A percentile compares a stretch with the other conserved stretches of the same genome.
Conservation (phyloP, 2,113 vertebrate species). For the Pangasianodon hypophthalmus region DNA sequence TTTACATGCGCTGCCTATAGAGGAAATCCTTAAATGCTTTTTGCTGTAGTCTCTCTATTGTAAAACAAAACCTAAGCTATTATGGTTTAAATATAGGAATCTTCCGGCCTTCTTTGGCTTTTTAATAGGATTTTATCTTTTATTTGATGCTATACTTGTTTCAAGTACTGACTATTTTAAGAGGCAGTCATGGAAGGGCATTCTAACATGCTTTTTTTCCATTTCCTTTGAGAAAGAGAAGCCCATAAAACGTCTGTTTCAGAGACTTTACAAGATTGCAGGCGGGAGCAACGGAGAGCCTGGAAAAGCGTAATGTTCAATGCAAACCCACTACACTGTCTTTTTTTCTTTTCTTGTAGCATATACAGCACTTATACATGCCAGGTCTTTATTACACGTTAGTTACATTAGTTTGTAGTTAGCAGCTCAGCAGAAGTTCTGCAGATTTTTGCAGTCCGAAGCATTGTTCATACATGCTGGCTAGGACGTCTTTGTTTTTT, state of each 20-base stretch:
- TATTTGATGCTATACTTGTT: constrained; percentile 67
- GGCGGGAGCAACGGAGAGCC: constrained; percentile 3
- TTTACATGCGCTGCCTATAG: neutral
- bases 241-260: constrained; percentile 61
- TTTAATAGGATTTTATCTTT: constrained; percentile 64
- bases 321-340: neutral
- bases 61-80: constrained; percentile 53
- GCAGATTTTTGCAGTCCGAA: neutral
- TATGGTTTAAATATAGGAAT: constrained; percentile 68
- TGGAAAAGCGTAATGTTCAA: neutral
- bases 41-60: constrained; percentile 39
- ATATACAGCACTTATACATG: neutral
- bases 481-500: neutral
- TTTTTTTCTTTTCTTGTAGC: neutral
- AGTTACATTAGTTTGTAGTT: neutral
- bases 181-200: constrained; percentile 44
- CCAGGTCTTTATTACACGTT: neutral
- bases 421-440: neutral
- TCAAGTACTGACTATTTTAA: constrained; percentile 64
- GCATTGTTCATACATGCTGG: neutral
- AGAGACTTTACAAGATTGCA: constrained; percentile 48
- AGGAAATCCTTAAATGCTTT: constrained; percentile 22
- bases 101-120: constrained; percentile 53
- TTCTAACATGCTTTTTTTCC: constrained; percentile 60
- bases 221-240: constrained; percentile 62